Base-by-base conservation (phyloP, 2,797 vertebrate genomes). In the Acestrorhynchus altus region DNA sequence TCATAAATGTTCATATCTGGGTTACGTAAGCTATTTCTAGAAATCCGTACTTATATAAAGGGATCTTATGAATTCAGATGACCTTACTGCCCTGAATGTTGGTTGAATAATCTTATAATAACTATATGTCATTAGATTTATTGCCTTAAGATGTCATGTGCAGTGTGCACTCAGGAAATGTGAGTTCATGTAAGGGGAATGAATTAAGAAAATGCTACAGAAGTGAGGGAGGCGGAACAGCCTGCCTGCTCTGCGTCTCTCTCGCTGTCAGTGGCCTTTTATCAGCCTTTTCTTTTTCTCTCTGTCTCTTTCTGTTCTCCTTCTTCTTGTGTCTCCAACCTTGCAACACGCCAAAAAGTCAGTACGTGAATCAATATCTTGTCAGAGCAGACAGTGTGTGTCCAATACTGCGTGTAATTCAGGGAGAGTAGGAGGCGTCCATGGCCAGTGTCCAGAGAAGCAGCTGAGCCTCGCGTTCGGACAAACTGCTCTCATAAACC, bases 171-270 rank as follows among this genome's bases (percentile, higher is more conserved):
- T 20, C 16, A 22, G 46, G 35, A 16, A 15, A 42, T 8, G 4
- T 31, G 59, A 64, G 72, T 46, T 64, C 49, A 51, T 35, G 39
- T 26, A 49, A n/a, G 72, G 61, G 11, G 56, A 85, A 66, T 20
- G 49, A 71, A 46, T 56, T 54, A 83, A 57, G 85, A 46, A 47
- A 40, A n/a, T 18, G 13, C 15, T 16, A 8, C 9, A 61, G 24
- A 42, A 20, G 67, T n/a, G 20, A 4, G 40, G 5, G 12, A 44
- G 57, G 64, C 74, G 59, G 46, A 72, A 72, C 51, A 76, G 81
- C 81, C 77, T 60, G 77, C 42, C 44, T 54, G 40, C 72, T 65
- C 52, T 31, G 52, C 70, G 69, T 87, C 81, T 69, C 47, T 65
- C 57, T 76, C 4, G 12, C 24, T 40, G 40, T 64, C 63, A 44